Percentiles rank a stretch among this genome's conserved stretches.
These are phyloP conservation scores for Octodonta nipae DNA, from an alignment of 2,888 invertebrate genomes.

Conservation along the genomic window DNA sequence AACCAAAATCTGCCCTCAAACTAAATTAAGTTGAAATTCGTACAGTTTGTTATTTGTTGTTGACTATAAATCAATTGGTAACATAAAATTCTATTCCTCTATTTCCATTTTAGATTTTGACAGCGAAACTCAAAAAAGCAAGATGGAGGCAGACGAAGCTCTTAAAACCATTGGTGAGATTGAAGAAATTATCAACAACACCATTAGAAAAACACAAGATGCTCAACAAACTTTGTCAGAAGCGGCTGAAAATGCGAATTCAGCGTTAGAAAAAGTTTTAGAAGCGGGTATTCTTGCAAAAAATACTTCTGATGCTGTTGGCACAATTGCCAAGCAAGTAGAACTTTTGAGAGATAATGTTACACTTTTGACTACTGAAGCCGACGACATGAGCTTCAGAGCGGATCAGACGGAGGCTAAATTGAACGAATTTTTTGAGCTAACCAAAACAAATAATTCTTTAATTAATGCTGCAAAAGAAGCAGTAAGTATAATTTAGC, in stretches of 20 bases:
- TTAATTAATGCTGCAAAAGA: conserved; percentile 59
- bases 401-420: conserved; percentile 59
- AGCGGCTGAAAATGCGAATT: conserved; percentile 65
- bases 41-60: no score
- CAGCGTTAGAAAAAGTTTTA: conserved; percentile 57
- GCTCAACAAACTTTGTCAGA: conserved; percentile 59
- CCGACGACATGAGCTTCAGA: conserved; percentile 54
- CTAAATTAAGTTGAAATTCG: no score
- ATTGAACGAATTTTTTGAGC: conserved; percentile 50
- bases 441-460: conserved; percentile 54
- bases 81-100: no score
- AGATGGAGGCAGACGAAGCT: conserved; percentile 67
- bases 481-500: conserved; percentile 40
- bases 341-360: conserved; percentile 65
- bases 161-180: conserved; percentile 66
- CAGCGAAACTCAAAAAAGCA: conserved; percentile 74
- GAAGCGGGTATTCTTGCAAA: conserved; percentile 65
- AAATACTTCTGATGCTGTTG: conserved; percentile 68
- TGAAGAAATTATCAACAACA: conserved; percentile 53
- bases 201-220: conserved; percentile 53
- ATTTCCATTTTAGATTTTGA: conserved; percentile 58
- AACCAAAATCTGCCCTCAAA: no score
- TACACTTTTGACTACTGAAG: conserved; percentile 60
- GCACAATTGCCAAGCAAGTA: conserved; percentile 62
- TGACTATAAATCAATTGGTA: no score